Base-by-base conservation (phyloP, 2,888 invertebrate species). In the Drosophila hawaiiensis region DNA sequence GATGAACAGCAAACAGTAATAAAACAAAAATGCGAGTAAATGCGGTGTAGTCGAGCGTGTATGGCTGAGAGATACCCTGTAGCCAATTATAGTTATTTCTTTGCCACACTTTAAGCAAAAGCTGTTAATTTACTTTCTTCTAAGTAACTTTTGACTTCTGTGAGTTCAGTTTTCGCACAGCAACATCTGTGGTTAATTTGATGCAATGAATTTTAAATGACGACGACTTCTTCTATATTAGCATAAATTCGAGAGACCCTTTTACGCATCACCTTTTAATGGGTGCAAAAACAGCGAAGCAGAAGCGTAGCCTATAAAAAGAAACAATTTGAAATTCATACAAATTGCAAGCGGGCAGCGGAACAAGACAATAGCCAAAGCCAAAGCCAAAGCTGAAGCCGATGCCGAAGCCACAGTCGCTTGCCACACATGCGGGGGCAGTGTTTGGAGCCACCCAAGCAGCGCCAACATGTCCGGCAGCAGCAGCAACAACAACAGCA, bases 261-360 rank as follows among this genome's bases (percentile, higher is more conserved):
- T n/a, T 29, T 1, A 3, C 3, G 4, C 1, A 5, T 2, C 29
- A 25, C 9, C 16, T 19, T 5, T n/a, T 16, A n/a, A 29, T 4
- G 56, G 56, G 56, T 56, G 16, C 39, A 31, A 25, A 68, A 39
- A 53, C 5, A 41, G 19, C 19, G 41, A 39, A 31, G 31, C 53
- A 77, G 66, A 74, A 84, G 37, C 55, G 56, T 37, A 35, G 55
- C 68, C 37, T 33, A 54, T 25, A 60, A 59, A 22, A 39, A 25
- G 52, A 29, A 65, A 68, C 58, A 71, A 88, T 88, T 86, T 80
- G 80, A 87, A 89, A 86, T 89, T 89, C 89, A 87, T 86, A 89
- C 89, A 87, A 87, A 86, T 89, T 86, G 89, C 80, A 88, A 82
- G 79, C 83, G 82, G 85, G 68, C 69, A 79, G 70, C 76, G 76